Evolutionary conservation across 2,888 invertebrate species (phyloP), one percentile per base, ranked within the genome.

Genomic region (Xestobium rufovillosum): DNA sequence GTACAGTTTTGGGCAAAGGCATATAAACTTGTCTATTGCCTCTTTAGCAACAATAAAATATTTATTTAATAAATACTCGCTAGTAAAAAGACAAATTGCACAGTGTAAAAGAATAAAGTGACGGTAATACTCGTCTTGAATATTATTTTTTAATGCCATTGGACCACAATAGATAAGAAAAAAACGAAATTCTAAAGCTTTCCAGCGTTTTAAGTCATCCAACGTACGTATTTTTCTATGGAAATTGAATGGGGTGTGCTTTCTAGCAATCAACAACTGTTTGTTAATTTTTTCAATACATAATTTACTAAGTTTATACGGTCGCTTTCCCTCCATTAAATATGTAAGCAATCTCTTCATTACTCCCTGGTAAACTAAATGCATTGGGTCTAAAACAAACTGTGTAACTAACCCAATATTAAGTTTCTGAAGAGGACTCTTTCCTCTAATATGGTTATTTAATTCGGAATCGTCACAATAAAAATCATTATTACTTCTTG

Each of bases 291-390:
- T n/a, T 19, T 19, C n/a, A 8, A 19, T 13, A 35, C 8, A 6
- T 13, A 4, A 3, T 25, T 37, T 31, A 8, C 39, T 32, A 16
- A 44, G 31, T 30, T 39, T 44, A 11, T 28, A 23, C 28, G 15
- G 16, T 14, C 34, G 29, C 14, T 26, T 23, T 14, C 16, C 35
- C 15, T 31, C 31, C 40, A 15, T 26, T 16, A 29, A 36, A 33
- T 38, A 13, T 34, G 33, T 15, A n/a, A n/a, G n/a, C n/a, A n/a
- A n/a, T n/a, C 3, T 14, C n/a, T 19, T 19, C 23, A 19, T 19
- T 19, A 19, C n/a, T 19, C 23, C 23, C 6, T 8, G 23, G n/a
- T 19, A 19, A 8, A 19, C n/a, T 6, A 19, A n/a, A 19, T 19
- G 23, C 23, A 19, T 19, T 6, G 23, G 23, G n/a, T 19, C 23